Percentiles rank a stretch among this genome's conserved stretches.
These are phyloP conservation scores for Pteria penguin DNA, from an alignment of 2,888 invertebrate genomes.

Conservation along the genomic window DNA sequence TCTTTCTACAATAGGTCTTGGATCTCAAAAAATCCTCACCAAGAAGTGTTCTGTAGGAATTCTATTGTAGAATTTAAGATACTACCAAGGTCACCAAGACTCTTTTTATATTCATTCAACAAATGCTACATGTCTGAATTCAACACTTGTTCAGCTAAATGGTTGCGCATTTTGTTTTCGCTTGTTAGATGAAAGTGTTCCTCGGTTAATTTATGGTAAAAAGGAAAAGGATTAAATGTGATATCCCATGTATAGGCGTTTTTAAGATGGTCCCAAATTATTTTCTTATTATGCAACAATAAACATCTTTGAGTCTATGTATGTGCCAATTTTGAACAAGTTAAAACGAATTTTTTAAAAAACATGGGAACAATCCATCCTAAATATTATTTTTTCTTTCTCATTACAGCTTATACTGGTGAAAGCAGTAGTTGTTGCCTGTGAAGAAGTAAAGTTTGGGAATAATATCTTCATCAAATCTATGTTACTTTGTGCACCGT, in stretches of 20 bases:
- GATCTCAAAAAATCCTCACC: background rate
- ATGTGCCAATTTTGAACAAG: conserved; percentile 17
- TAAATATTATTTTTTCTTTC: conserved; percentile 27
- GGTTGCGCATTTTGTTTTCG: background rate
- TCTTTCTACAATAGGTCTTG: background rate
- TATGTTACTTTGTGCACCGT: conserved; percentile 34
- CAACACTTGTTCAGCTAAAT: background rate
- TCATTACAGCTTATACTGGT: conserved; percentile 5
- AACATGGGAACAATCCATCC: conserved; percentile 36
- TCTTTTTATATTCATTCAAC: background rate
- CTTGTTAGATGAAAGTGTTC: background rate
- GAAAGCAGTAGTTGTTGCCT: background rate
- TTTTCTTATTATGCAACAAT: background rate
- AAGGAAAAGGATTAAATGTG: conserved; percentile 1
- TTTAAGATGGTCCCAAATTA: conserved; percentile 21
- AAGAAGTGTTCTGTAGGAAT: background rate
- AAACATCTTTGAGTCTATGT: background rate
- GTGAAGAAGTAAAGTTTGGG: background rate
- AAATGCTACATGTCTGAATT: background rate
- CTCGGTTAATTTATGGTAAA: background rate
- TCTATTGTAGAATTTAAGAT: background rate
- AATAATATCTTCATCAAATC: conserved; percentile 27
- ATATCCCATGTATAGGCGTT: conserved; percentile 20
- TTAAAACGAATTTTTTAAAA: conserved; percentile 38
- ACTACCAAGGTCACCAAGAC: background rate